phyloP scores from a whole-genome alignment of 2,888 invertebrate species.

The Geotrupes spiniger region DNA sequence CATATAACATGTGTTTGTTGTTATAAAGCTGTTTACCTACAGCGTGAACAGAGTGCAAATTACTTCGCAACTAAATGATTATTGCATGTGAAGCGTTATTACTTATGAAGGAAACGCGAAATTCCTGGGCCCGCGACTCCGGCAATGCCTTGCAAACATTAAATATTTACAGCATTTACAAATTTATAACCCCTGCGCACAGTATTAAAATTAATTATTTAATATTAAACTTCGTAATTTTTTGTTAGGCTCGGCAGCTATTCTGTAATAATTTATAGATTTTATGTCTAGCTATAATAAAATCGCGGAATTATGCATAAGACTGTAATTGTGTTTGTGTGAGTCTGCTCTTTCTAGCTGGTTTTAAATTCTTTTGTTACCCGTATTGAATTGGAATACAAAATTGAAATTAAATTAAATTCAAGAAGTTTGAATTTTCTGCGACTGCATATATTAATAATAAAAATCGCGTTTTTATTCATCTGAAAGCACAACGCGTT shows the following conservation, averaged over 20 bases:
- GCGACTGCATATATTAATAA: slow-evolving; percentile 23
- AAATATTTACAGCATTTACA: slow-evolving; percentile 48
- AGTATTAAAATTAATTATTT: slow-evolving; percentile 62
- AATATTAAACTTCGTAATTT: slow-evolving; percentile 60
- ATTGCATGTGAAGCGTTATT: slow-evolving; percentile 47
- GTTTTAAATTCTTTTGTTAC: slow-evolving; percentile 28
- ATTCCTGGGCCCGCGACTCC: slow-evolving; percentile 40
- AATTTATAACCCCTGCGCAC: slow-evolving; percentile 51
- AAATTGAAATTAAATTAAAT: slow-evolving; percentile 31
- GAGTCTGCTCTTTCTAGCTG: slow-evolving; percentile 24
- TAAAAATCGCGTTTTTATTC: slow-evolving; percentile 14
- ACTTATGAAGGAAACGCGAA: slow-evolving; percentile 44
- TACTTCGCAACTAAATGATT: slow-evolving; percentile 47
- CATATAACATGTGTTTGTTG: slow-evolving; percentile 41
- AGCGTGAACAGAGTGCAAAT: slow-evolving; percentile 42
- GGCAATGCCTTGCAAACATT: slow-evolving; percentile 43
- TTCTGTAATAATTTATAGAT: slow-evolving; percentile 38
- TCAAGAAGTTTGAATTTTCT: slow-evolving; percentile 30
- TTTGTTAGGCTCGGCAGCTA: slow-evolving; percentile 45
- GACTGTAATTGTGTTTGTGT: slow-evolving; percentile 41
- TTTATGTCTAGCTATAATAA: slow-evolving; percentile 41
- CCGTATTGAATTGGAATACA: slow-evolving; percentile 26
- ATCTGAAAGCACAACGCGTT: not conserved
- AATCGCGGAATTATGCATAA: slow-evolving; percentile 42
- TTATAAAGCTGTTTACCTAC: slow-evolving; percentile 44